phyloP scores from a whole-genome alignment of 1,140 invertebrate species.

The Physella acuta region DNA sequence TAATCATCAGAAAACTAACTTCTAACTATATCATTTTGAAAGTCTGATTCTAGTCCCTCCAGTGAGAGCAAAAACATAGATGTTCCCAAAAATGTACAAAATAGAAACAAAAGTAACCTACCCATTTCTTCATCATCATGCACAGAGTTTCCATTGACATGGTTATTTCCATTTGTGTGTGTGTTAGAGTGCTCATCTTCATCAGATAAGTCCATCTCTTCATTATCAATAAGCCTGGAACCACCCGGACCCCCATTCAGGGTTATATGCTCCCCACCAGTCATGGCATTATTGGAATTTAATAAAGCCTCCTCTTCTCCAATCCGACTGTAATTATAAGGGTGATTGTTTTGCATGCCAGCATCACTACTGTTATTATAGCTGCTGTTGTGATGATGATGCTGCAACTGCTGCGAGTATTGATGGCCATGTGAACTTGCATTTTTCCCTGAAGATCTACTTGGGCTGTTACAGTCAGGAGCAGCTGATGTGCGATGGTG shows the following conservation, averaged over 20 bases:
- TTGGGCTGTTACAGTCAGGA: constrained; percentile 54
- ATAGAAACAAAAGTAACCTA: constrained; percentile 34
- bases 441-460: constrained; percentile 21
- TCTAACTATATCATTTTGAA: too few relatives aligned
- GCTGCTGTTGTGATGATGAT: constrained; percentile 17
- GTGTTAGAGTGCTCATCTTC: constrained; percentile 46
- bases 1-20: too few relatives aligned
- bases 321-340: neutral
- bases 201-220: constrained; percentile 67
- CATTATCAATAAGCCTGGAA: constrained; percentile 53
- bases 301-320: constrained; percentile 61
- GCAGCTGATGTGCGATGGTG: constrained; percentile 28
- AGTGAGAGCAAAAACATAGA: too few relatives aligned
- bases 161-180: constrained; percentile 66
- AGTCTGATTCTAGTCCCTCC: too few relatives aligned
- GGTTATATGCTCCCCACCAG: constrained; percentile 59
- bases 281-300: constrained; percentile 64
- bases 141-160: constrained; percentile 66
- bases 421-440: constrained; percentile 22
- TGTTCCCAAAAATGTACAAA: too few relatives aligned
- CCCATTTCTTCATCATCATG: constrained; percentile 57
- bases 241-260: constrained; percentile 48
- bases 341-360: constrained; percentile 11
- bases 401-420: constrained; percentile 15
- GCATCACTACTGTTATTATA: constrained; percentile 28